These are phyloP conservation scores for Osmoderma eremita DNA, from an alignment of 2,888 invertebrate genomes.

Conservation along the genomic window DNA sequence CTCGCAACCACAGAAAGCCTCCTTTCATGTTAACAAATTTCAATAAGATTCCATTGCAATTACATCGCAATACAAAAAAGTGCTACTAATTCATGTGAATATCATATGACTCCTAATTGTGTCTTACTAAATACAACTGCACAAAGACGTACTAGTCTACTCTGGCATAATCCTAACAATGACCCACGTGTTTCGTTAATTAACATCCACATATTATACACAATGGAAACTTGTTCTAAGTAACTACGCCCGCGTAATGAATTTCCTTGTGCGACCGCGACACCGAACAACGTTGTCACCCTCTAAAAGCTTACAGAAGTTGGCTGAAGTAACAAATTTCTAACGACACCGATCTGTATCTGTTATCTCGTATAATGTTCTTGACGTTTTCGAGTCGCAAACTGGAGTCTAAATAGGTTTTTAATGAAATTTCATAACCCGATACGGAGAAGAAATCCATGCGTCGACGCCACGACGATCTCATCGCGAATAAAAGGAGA, in stretches of 20 bases:
- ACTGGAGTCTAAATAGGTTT: conserved; percentile 1
- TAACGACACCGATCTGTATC: conserved; percentile 5
- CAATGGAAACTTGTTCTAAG: not conserved
- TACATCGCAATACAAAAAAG: too few species aligned
- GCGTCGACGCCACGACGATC: too few species aligned
- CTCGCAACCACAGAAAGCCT: too few species aligned
- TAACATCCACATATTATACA: not conserved
- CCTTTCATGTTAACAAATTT: too few species aligned
- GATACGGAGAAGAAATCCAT: not conserved
- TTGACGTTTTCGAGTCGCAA: conserved; percentile 12
- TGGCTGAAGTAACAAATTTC: conserved; percentile 11
- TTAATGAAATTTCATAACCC: conserved; percentile 20
- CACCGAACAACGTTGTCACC: too few species aligned
- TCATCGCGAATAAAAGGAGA: too few species aligned
- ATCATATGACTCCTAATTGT: too few species aligned
- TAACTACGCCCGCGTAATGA: not conserved
- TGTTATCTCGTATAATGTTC: conserved; percentile 2
- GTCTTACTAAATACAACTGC: too few species aligned
- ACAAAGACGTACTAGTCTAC: too few species aligned
- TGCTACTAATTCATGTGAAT: too few species aligned
- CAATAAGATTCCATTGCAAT: too few species aligned
- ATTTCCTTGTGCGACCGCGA: not conserved
- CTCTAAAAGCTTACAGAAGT: not conserved
- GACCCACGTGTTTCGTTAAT: conserved; percentile 1
- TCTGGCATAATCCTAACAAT: not conserved